phyloP scores from a whole-genome alignment of 1,140 invertebrate genomes.

The Andrena cerasifolii region DNA sequence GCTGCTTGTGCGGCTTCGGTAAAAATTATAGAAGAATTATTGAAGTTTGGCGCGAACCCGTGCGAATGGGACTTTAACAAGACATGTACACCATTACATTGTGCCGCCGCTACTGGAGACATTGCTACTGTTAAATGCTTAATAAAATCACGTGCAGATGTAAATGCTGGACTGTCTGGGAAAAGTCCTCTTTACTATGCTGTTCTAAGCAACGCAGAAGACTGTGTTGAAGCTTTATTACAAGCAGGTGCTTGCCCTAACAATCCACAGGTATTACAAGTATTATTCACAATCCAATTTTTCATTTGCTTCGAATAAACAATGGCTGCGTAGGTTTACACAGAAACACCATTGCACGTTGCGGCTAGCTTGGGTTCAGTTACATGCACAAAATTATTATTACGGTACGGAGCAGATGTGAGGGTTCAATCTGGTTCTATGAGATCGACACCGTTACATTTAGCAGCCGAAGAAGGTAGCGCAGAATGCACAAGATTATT shows the following conservation, averaged over 20 bases:
- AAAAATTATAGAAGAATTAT: slow-evolving; percentile 85
- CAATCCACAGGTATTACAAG: slow-evolving; percentile 86
- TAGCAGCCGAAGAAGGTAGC: slow-evolving; percentile 92
- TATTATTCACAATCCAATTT: not conserved
- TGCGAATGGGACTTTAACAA: slow-evolving; percentile 86
- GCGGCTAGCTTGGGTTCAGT: slow-evolving; percentile 88
- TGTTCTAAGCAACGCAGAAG: slow-evolving; percentile 86
- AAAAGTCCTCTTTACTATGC: slow-evolving; percentile 88
- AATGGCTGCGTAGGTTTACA: slow-evolving; percentile 84
- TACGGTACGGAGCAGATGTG: slow-evolving; percentile 89
- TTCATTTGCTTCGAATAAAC: not conserved
- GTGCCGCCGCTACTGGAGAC: slow-evolving; percentile 87
- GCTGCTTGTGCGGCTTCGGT: slow-evolving; percentile 87
- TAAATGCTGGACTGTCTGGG: slow-evolving; percentile 88
- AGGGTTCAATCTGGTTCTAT: slow-evolving; percentile 87
- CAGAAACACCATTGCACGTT: slow-evolving; percentile 92
- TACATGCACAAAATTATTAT: slow-evolving; percentile 86
- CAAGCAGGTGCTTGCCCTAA: slow-evolving; percentile 89
- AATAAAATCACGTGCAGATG: slow-evolving; percentile 86
- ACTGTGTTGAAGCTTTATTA: slow-evolving; percentile 87
- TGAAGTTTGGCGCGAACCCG: slow-evolving; percentile 86
- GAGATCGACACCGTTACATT: slow-evolving; percentile 89
- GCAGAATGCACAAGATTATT: slow-evolving; percentile 87
- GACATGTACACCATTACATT: slow-evolving; percentile 89
- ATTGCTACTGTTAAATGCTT: slow-evolving; percentile 84